A percentile compares a stretch with the other conserved stretches of the same genome.
These are phyloP conservation scores for Aethina tumida DNA, from an alignment of 1,140 invertebrate genomes.

Conservation along the genomic window DNA sequence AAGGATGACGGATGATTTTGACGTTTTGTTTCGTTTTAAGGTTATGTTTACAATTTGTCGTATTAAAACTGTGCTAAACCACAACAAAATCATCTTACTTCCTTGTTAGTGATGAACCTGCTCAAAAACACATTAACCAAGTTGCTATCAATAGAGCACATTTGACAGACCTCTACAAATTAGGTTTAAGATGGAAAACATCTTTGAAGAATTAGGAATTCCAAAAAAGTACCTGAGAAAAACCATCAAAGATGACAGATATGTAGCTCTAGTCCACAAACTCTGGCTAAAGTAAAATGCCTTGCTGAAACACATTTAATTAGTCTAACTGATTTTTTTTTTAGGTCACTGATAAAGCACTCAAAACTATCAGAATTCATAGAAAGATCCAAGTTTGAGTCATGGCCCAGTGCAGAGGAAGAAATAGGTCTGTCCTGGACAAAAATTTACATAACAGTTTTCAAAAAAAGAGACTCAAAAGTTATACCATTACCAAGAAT, in stretches of 20 bases:
- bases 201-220: constrained; percentile 53
- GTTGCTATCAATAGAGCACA: no score
- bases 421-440: constrained; percentile 46
- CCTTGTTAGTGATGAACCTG: no score
- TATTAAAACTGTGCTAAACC: no score
- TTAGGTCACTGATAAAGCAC: constrained; percentile 42
- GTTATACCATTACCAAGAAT: constrained; percentile 61
- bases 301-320: no score
- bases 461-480: constrained; percentile 53
- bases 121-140: no score
- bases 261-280: constrained; percentile 52
- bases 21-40: no score
- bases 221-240: constrained; percentile 51
- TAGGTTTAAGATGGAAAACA: constrained; percentile 49
- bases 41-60: no score
- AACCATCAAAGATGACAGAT: constrained; percentile 42
- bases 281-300: constrained; percentile 49
- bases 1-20: no score
- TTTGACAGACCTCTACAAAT: no score
- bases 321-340: constrained; percentile 10
- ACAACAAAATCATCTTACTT: no score
- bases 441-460: constrained; percentile 49
- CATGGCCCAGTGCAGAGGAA: constrained; percentile 42
- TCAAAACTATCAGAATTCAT: constrained; percentile 36
- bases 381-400: constrained; percentile 34